Conservation (phyloP, 2,888 invertebrate genomes). For the Eupsilia transversa region DNA sequence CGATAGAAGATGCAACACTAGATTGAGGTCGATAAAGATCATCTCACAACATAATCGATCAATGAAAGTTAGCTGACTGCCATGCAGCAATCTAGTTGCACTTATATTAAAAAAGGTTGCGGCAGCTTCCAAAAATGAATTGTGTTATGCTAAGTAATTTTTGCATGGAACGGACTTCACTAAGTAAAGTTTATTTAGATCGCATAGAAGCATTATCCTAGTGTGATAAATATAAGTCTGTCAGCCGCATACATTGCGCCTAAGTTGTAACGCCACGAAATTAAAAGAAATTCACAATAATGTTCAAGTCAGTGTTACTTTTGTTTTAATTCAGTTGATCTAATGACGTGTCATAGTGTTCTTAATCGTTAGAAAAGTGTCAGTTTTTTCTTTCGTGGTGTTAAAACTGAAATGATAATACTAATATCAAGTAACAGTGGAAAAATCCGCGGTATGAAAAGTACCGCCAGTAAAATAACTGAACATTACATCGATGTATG, state of each 20-base stretch:
- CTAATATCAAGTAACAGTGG: neutral
- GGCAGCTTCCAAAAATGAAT: neutral
- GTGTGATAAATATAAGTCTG: conserved; percentile 12
- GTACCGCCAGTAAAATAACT: neutral
- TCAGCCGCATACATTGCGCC: neutral
- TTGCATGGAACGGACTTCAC: neutral
- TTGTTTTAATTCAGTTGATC: conserved; percentile 18
- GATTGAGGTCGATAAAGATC: neutral
- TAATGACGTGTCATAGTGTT: conserved; percentile 23
- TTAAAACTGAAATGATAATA: conserved; percentile 1
- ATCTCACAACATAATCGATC: neutral
- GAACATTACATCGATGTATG: conserved; percentile 12
- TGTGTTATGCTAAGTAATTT: too few species aligned
- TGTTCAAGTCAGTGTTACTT: neutral
- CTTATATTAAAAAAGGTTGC: too few species aligned
- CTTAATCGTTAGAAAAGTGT: conserved; percentile 13
- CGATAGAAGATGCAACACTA: neutral
- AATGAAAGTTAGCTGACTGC: neutral
- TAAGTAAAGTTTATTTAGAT: neutral
- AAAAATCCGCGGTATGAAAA: neutral
- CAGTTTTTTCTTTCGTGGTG: conserved; percentile 1
- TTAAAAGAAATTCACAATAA: neutral
- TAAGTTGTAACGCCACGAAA: conserved; percentile 27
- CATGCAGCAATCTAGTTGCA: neutral
- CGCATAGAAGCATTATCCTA: conserved; percentile 27